A percentile compares a stretch with the other conserved stretches of the same genome.
phyloP scores from a whole-genome alignment of 2,888 invertebrate genomes.

The Petrophora chlorosata region DNA sequence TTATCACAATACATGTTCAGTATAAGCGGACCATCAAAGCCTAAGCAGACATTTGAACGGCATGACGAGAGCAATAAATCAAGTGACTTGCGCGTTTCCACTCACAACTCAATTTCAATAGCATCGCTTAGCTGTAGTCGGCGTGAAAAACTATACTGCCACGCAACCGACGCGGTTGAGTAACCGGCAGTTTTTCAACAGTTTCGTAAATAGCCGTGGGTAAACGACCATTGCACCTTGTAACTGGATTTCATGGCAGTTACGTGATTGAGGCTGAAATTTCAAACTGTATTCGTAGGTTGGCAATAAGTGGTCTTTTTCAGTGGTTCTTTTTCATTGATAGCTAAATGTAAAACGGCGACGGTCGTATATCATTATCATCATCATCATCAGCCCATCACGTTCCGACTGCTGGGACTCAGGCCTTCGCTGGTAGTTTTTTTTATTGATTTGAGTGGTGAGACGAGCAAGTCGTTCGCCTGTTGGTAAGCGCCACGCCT shows the following conservation, averaged over 20 bases:
- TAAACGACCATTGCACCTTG: not conserved
- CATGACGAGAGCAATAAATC: too few species aligned
- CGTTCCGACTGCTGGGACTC: too few species aligned
- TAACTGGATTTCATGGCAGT: not conserved
- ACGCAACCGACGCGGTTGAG: slow-evolving; percentile 2
- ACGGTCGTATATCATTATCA: not conserved
- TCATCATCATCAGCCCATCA: not conserved
- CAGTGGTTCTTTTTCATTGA: too few species aligned
- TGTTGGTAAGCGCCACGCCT: too few species aligned
- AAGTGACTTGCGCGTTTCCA: not conserved
- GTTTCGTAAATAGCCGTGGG: not conserved
- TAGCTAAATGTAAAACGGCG: too few species aligned
- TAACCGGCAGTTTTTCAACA: not conserved
- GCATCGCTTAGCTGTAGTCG: not conserved
- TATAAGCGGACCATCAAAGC: too few species aligned
- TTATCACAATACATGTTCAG: too few species aligned
- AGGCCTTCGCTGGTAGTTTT: not conserved
- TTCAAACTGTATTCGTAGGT: too few species aligned
- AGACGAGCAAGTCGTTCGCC: too few species aligned
- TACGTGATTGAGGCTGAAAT: not conserved
- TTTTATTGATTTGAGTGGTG: too few species aligned
- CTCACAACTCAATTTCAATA: not conserved
- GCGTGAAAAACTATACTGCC: not conserved
- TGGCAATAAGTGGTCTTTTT: too few species aligned
- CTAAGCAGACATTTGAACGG: too few species aligned